Conservation (phyloP, 1,140 invertebrate genomes). For the Zeugodacus cucurbitae region DNA sequence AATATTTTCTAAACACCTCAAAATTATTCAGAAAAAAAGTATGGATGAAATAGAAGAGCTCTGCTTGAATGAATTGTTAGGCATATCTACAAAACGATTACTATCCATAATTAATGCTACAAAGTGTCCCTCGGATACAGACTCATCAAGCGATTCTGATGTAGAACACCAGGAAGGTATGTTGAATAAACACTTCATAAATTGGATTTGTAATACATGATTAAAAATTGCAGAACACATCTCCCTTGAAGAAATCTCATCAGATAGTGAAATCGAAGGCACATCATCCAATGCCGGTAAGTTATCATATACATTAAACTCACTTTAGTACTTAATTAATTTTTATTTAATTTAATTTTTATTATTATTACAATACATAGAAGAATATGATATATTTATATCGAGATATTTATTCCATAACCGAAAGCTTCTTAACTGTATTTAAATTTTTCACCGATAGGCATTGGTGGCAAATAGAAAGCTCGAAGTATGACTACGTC, state of each 20-base stretch:
- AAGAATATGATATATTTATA: too few relatives aligned
- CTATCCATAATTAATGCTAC: conserved; percentile 69
- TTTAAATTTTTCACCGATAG: conserved; percentile 58
- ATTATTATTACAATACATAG: too few relatives aligned
- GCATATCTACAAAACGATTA: conserved; percentile 71
- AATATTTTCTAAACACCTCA: neutral
- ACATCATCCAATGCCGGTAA: conserved; percentile 50
- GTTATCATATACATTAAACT: neutral
- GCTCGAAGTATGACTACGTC: conserved; percentile 59
- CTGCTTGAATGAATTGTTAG: conserved; percentile 72
- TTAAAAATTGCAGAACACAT: conserved; percentile 68
- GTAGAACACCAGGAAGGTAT: conserved; percentile 59
- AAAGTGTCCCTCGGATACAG: conserved; percentile 70
- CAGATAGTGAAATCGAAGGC: conserved; percentile 66
- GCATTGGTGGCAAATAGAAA: conserved; percentile 55
- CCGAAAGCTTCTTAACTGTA: conserved; percentile 23
- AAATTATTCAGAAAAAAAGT: conserved; percentile 63
- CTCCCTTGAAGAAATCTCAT: conserved; percentile 72
- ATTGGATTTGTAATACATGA: neutral
- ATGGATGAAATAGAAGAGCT: conserved; percentile 73
- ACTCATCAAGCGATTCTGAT: conserved; percentile 67
- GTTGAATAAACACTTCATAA: neutral
- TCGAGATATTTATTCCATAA: neutral
- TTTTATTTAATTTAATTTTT: neutral
- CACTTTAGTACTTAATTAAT: neutral